phyloP scores from a whole-genome alignment of 2,888 invertebrate species.

The Tenodera sinensis region DNA sequence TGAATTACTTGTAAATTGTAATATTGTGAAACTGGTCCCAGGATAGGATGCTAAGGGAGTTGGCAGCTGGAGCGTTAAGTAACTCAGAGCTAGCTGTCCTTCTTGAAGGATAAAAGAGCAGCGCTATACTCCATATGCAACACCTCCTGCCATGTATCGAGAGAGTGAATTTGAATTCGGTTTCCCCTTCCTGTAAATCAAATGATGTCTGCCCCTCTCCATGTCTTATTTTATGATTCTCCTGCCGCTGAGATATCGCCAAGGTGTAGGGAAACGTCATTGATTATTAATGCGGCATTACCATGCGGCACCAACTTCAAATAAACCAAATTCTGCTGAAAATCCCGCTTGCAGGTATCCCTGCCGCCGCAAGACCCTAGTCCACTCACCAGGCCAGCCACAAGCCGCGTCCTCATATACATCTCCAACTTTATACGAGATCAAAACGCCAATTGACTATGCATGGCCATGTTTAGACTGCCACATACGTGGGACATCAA shows the following conservation, averaged over 20 bases:
- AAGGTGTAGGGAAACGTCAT: not conserved
- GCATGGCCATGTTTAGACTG: not conserved
- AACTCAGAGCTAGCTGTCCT: not conserved
- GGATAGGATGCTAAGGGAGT: too few relatives aligned
- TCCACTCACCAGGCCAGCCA: not conserved
- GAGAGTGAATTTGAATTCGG: not conserved
- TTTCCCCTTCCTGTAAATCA: not conserved
- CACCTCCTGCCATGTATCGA: not conserved
- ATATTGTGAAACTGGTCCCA: too few relatives aligned
- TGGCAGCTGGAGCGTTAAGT: too few relatives aligned
- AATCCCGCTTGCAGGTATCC: not conserved
- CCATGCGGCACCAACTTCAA: not conserved
- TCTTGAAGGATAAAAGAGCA: not conserved
- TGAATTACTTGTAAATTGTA: too few relatives aligned
- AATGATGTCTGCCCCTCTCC: not conserved
- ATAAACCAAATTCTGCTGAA: constrained; percentile 9
- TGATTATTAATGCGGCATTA: constrained; percentile 5
- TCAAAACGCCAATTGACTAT: not conserved
- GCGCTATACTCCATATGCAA: not conserved
- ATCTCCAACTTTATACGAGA: not conserved
- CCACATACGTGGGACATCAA: not conserved
- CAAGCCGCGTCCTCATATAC: not conserved
- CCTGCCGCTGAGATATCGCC: not conserved
- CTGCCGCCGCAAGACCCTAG: not conserved
- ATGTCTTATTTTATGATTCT: not conserved